These are phyloP conservation scores for Seriola quinqueradiata DNA, from an alignment of 2,113 vertebrate species.

Conservation along the genomic window DNA sequence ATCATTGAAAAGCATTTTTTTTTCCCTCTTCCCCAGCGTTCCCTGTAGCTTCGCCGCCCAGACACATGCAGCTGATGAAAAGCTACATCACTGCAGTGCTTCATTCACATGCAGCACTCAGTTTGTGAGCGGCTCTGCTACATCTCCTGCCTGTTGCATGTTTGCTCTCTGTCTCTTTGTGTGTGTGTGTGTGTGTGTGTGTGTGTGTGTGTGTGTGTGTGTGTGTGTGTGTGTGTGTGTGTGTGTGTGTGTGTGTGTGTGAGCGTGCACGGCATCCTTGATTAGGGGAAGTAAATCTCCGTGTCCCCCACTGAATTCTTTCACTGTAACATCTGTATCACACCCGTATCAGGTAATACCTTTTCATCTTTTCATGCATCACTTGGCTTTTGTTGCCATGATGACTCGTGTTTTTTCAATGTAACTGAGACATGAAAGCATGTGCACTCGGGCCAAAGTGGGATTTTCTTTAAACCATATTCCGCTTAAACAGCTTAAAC, in stretches of 20 bases:
- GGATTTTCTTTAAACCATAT: slow-evolving; percentile 48
- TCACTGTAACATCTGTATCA: slow-evolving; percentile 58
- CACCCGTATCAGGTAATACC: slow-evolving; percentile 54
- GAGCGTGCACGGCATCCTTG: neutral
- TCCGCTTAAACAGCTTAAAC: slow-evolving; percentile 27
- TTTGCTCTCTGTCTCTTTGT: neutral
- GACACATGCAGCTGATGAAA: slow-evolving; percentile 10
- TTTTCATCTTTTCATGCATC: slow-evolving; percentile 50
- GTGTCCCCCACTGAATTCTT: slow-evolving; percentile 20
- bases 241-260: slow-evolving; percentile 1
- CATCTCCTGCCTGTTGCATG: slow-evolving; percentile 48
- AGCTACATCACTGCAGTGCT: slow-evolving; percentile 36
- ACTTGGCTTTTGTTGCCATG: slow-evolving; percentile 40
- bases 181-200: neutral
- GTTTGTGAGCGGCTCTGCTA: slow-evolving; percentile 14
- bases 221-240: neutral
- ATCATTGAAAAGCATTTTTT: neutral
- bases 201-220: neutral
- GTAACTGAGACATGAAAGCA: slow-evolving; percentile 26
- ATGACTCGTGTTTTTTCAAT: slow-evolving; percentile 14
- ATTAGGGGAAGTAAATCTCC: slow-evolving; percentile 3
- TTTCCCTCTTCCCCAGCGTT: neutral
- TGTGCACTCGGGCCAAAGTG: neutral
- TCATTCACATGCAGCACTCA: slow-evolving; percentile 52
- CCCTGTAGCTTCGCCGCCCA: neutral